Conservation (phyloP, 1,140 invertebrate species). For the Pristionchus pacificus region DNA sequence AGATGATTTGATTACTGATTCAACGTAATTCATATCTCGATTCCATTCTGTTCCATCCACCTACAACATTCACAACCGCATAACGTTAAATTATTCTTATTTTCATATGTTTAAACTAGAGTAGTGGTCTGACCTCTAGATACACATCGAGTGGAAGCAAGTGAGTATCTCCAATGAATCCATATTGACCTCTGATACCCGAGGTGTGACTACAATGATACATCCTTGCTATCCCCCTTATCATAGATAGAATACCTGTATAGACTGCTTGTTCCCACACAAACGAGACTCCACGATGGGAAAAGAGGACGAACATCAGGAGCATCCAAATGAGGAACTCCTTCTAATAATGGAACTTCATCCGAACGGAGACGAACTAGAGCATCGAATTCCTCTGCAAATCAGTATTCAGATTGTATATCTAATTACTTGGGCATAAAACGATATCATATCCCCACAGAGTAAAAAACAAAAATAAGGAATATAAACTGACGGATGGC, state of each 20-base stretch:
- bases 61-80: neutral
- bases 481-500: neutral
- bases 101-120: neutral
- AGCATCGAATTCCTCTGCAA: neutral
- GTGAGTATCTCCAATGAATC: conserved; percentile 83
- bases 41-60: conserved; percentile 57
- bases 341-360: neutral
- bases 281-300: conserved; percentile 85
- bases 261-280: conserved; percentile 79
- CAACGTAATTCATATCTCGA: conserved; percentile 60
- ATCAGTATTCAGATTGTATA: too few relatives aligned
- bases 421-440: too few relatives aligned
- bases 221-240: neutral
- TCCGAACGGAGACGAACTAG: neutral
- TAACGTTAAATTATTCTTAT: neutral
- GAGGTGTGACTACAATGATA: conserved; percentile 70
- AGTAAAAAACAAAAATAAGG: neutral
- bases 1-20: conserved; percentile 29
- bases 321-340: conserved; percentile 7
- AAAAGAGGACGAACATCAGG: conserved; percentile 71
- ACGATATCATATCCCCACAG: too few relatives aligned
- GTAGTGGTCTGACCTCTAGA: conserved; percentile 62
- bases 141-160: conserved; percentile 90
- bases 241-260: conserved; percentile 66
- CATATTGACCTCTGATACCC: conserved; percentile 68